Base-by-base conservation (phyloP, 2,113 vertebrate genomes). In the Zosterops japonicus region DNA sequence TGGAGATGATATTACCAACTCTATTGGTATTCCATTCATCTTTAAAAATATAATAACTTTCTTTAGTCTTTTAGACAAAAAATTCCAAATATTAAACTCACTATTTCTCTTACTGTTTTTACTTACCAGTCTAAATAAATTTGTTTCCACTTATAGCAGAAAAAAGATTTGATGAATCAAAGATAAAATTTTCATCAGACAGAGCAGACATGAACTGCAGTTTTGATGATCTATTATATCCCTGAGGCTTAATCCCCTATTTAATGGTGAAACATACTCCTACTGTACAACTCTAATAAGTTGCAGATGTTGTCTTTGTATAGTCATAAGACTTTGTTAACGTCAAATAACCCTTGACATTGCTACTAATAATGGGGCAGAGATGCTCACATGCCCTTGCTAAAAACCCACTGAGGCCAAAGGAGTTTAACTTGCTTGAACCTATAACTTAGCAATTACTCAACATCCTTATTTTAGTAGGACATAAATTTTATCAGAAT, bases 231-330 rank as follows among this genome's bases (percentile, higher is more conserved):
- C 71, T 91, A 55, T 89, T 64, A 82, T 16, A 84, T 27, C 24
- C 59, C 76, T 72, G 47, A 88, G 69, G 33, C 33, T 82, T 81
- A 94, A 89, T 65, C 46, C 22, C 56, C 76, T 83, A 78, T 81
- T 82, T 95, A 94, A 92, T 71, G 89, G 63, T 53, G 84, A 92
- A 96, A 87, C 39, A 83, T 44, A 78, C 71, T 94, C 60, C 92
- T 92, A 76, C 75, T 76, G 85, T 65, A 94, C 6, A 35, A 78
- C 29, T 35, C 42, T 94, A 94, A 94, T 56, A 88, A 93, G 39
- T 35, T 96, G 75, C 94, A 97, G 93, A 95, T 95, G 89, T 79
- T 91, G 56, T n/a, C 42, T 89, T 35, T 93, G 47, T 64, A 33
- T 55, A 29, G 60, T 39, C 7, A 6, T 22, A 46, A 18, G 27